A percentile compares a stretch with the other conserved stretches of the same genome.
phyloP scores from a whole-genome alignment of 2,113 vertebrate species.

The Psammodynastes pulverulentus region DNA sequence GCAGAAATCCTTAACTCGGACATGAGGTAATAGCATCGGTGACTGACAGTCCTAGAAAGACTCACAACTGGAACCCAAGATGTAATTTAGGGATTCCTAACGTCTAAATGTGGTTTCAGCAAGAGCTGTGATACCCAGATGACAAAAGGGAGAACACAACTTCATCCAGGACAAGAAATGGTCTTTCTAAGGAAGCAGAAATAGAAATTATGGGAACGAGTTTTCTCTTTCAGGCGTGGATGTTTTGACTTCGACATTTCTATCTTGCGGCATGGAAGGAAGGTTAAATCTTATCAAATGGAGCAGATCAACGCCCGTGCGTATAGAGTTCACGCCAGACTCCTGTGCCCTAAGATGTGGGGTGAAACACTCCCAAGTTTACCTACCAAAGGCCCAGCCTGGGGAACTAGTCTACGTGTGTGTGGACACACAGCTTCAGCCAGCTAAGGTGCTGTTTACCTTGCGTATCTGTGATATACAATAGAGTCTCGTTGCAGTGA shows the following conservation, averaged over 20 bases:
- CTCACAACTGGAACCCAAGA: neutral
- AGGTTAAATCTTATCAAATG: neutral
- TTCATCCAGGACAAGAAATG: neutral
- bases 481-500: neutral
- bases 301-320: neutral
- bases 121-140: too few species aligned
- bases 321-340: neutral
- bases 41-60: neutral
- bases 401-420: too few species aligned
- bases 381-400: neutral
- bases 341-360: neutral
- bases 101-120: neutral
- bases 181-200: neutral
- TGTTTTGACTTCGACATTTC: neutral
- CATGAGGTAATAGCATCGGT: neutral
- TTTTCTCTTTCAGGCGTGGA: neutral
- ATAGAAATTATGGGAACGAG: neutral
- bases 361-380: neutral
- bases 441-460: neutral
- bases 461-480: slow-evolving; percentile 11
- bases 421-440: neutral
- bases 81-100: neutral
- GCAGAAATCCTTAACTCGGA: neutral
- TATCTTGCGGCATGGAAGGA: neutral
- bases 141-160: neutral